Evolutionary conservation across 2,797 vertebrate genomes (phyloP), one percentile per base, ranked within the genome.

Genomic region (Cryptoblepharus egeriae): DNA sequence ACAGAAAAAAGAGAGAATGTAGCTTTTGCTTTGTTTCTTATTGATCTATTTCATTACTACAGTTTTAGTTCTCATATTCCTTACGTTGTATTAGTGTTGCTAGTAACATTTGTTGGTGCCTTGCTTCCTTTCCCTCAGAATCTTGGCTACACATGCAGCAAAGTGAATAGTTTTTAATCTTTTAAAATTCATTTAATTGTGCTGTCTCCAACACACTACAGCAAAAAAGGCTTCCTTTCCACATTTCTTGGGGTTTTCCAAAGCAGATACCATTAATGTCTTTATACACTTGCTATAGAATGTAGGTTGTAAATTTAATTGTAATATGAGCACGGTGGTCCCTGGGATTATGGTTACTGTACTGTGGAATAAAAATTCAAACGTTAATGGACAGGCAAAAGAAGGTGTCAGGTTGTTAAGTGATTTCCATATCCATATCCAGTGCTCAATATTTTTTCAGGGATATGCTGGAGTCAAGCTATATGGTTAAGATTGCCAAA

Each of bases 11-110:
- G 8, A 73, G 69, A 4, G 13, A 49, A 2, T 78, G 52, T 67
- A 16, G 67, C 12, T 2, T 13, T 2, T 5, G 0, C 4, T 45
- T 12, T 16, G 35, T 86, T 81, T 42, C 16, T 37, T 52, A 69
- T 45, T 24, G 20, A 1, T 84, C 52, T 74, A 64, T 69, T 88
- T 75, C 85, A 86, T 77, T 89, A 76, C 65, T 82, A 1, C 72
- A 63, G 58, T 83, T 82, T 84, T 72, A 89, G 85, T 85, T 85
- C 28, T 61, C 81, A 64, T 75, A 75, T 30, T 22, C 28, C 24
- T 30, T 42, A 89, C 7, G 69, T 26, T 76, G 81, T 90, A 30
- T 88, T 88, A 82, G 85, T 92, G 80, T 84, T 90, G 64, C 68
- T 64, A 45, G 63, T 72, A 49, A 16, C 24, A 32, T 5, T 45